Evolutionary conservation across 2,113 vertebrate species (phyloP), one percentile per base, ranked within the genome.

Genomic region (Leptosomus discolor): DNA sequence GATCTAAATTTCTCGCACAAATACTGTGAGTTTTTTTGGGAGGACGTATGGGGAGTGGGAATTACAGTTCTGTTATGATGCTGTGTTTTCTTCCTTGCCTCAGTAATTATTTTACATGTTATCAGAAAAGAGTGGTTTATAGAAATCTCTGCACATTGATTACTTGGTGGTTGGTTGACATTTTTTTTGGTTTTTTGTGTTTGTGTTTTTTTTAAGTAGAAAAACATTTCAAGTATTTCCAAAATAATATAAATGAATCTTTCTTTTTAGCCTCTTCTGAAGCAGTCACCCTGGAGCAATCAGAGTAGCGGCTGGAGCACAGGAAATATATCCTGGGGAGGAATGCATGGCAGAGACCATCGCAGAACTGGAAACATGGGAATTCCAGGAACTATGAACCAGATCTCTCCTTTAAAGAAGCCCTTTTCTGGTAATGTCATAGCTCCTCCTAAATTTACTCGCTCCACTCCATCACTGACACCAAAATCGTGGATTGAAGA

Each of bases 401-500:
- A 99, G 96, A 98, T 98, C 88, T 99, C 99, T 21, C 99, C 99
- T 76, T 97, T 99, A 98, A 99, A 99, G 98, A 99, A 99, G 94
- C 99, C 99, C 7, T 99, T 99, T 98, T 99, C 99, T 78, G 99
- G 99, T 98, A 99, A 98, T 95, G 98, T 99, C 98, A 99, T 99
- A 96, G 99, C 99, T 87, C 99, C 99, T 32, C 99, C 99, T 85
- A 99, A 99, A 98, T 99, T 99, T 96, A 99, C 99, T 83, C 99
- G 99, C 76, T 99, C 99, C 9, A 98, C 98, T 53, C 98, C 98
- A 57, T 99, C 99, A 8, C 97, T 99, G 97, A 99, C 99, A 93
- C 99, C 99, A 70, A 99, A 99, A 97, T 99, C 99, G 61, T 99
- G 99, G 99, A 98, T 99, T 57, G 99, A 99, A 98, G 99, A 99